phyloP scores from a whole-genome alignment of 2,797 vertebrate genomes.

The Amazonetta brasiliensis region DNA sequence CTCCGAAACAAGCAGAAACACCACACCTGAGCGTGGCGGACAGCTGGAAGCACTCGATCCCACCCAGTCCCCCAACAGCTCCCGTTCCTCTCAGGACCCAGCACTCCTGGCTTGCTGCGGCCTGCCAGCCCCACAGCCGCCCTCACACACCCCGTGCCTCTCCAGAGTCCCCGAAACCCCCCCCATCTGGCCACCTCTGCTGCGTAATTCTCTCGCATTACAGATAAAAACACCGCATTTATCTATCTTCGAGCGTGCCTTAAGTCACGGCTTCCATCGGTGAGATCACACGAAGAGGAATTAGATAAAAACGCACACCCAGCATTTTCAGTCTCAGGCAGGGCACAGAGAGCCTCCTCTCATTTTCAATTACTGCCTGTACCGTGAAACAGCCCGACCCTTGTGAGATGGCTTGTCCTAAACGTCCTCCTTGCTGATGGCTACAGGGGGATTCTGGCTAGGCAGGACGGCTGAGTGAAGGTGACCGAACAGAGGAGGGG shows the following conservation, averaged over 20 bases:
- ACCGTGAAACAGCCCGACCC: neutral
- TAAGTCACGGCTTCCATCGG: neutral
- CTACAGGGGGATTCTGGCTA: neutral
- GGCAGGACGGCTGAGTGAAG: neutral
- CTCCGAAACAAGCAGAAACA: neutral
- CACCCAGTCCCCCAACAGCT: no score
- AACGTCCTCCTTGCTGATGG: rapidly evolving
- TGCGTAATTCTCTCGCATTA: neutral
- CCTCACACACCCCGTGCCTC: no score
- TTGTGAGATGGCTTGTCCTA: neutral
- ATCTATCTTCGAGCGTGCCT: neutral
- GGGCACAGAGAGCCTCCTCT: neutral
- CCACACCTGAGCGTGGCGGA: no score
- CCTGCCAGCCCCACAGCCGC: no score
- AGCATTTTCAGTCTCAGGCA: neutral
- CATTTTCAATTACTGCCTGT: neutral
- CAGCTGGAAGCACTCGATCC: no score
- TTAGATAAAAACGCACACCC: neutral
- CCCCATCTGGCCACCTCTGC: no score
- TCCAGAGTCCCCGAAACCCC: no score
- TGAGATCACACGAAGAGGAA: neutral
- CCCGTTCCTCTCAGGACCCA: no score
- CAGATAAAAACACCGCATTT: neutral
- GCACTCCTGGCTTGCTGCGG: no score
- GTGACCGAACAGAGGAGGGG: neutral